Evolutionary conservation across 2,797 vertebrate genomes (phyloP), one percentile per base, ranked within the genome.

Genomic region (Pampus argenteus): DNA sequence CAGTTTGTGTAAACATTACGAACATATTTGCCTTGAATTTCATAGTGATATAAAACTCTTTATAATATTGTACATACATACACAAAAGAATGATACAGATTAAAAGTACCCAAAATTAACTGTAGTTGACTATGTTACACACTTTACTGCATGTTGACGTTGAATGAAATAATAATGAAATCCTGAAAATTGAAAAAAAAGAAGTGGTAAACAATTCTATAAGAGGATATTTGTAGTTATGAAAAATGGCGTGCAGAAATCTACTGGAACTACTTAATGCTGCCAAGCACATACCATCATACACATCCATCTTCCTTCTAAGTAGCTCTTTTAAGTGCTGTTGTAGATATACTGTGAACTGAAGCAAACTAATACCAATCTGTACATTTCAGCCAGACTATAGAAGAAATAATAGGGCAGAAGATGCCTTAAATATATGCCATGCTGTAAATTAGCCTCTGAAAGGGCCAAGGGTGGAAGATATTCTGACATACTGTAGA

Each of bases 351-450:
- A 38, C 18, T 44, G 17, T 15, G 14, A 40, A 40, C 14, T 40
- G 15, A 65, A 5, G n/a, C 0, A 0, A 40, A 57, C 10, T 10
- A 2, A 1, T 28, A 23, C 6, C 20, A 44, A 48, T 73, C 29
- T 56, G 29, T 58, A 71, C 20, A 73, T 28, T 44, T 49, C 68
- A 56, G 17, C 20, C 26, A 38, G 20, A 20, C 56, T 51, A 28
- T n/a, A 20, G n/a, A 42, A 26, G 55, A 56, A 61, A n/a, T n/a
- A 66, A 72, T 63, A 9, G 17, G 73, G 40, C 38, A 47, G 38
- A 55, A 62, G 61, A 54, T 25, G 2, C 54, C 31, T 44, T 26
- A 31, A 73, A 71, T 71, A 26, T 28, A 65, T 66, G 42, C 42
- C 15, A 38, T 38, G 22, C 44, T 58, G 34, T 67, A 28, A 76